Evolutionary conservation across 2,888 invertebrate species (phyloP), one percentile per base, ranked within the genome.

Genomic region (Drosophila macrothrix): DNA sequence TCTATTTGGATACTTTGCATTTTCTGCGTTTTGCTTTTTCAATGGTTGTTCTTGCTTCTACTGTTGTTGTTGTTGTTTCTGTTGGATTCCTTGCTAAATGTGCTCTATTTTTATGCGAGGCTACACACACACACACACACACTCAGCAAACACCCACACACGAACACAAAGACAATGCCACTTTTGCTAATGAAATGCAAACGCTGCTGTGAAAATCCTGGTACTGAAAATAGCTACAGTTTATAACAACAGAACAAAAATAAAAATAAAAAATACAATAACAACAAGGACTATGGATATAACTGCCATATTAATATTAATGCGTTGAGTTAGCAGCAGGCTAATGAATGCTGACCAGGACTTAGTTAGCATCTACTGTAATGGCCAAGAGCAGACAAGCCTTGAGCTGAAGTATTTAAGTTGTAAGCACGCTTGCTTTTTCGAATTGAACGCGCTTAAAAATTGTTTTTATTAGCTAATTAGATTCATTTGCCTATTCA

Each of bases 101-200:
- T 74, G 82, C 83, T 88, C 88, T 82, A 85, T 88, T 88, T 85
- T 85, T 79, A 76, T 59, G 52, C 69, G 61, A 69, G 67, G 73
- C 60, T 62, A 72, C 67, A 67, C 63, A 73, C 72, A 70, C 62
- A 62, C 59, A n/a, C n/a, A 55, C 65, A 63, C 56, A 73, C 61
- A 64, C 50, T 60, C 64, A 73, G 71, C 59, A 58, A 60, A 72
- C 59, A 69, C 61, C 66, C 35, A 58, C 59, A 71, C 33, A 55
- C 49, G 46, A 50, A 41, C 63, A 67, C 65, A 78, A 58, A 67
- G 68, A 84, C 88, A 88, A 84, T 84, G 84, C 85, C 90, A 88
- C 88, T 88, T 84, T 85, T 84, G 89, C 88, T 88, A 88, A 88
- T 88, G 88, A 88, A 88, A 88, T 89, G 89, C 88, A 88, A 88